Evolutionary conservation across 2,888 invertebrate genomes (phyloP), one percentile per base, ranked within the genome.

Genomic region (Chironomus riparius): DNA sequence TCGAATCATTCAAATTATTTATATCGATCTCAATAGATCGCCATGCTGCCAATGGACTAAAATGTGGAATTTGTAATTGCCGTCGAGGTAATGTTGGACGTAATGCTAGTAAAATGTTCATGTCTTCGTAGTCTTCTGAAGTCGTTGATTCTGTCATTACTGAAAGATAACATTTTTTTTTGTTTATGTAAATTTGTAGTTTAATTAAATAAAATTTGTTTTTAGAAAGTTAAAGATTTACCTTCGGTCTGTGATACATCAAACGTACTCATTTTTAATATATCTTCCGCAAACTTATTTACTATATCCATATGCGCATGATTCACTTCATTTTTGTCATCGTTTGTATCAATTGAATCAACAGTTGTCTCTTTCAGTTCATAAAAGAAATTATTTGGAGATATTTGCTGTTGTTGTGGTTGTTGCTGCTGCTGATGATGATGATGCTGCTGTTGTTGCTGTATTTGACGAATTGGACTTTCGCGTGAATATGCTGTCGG

Each of bases 1-100:
- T 71, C 13, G 68, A 22, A 15, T 75, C 69, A 15, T n/a, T 69
- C 56, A 76, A 68, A 48, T 74, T 68, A 13, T 62, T 69, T 13
- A 24, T 24, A 18, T 76, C 76, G 21, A 69, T 38, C n/a, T 38
- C 13, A 4, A 92, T 86, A 70, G 91, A 88, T 78, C 91, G 87
- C 94, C 94, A 94, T 0, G 94, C 94, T 0, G 92, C 90, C 0
- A 91, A 89, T 0, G 94, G 94, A 1, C 93, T 93, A 84, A 94
- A 94, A 77, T 92, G 85, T 0, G 93, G 92, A 73, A 92, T 89
- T 78, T 91, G 89, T 38, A 90, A 86, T 80, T 90, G 91, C 78
- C 92, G 91, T 81, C 92, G 91, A 1, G 94, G 94, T 78, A 94
- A 81, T 0, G 91, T 93, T 0, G 94, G 93, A 0, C 93, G 87